Conservation (phyloP, 2,113 vertebrate species). For the Tympanuchus pallidicinctus region DNA sequence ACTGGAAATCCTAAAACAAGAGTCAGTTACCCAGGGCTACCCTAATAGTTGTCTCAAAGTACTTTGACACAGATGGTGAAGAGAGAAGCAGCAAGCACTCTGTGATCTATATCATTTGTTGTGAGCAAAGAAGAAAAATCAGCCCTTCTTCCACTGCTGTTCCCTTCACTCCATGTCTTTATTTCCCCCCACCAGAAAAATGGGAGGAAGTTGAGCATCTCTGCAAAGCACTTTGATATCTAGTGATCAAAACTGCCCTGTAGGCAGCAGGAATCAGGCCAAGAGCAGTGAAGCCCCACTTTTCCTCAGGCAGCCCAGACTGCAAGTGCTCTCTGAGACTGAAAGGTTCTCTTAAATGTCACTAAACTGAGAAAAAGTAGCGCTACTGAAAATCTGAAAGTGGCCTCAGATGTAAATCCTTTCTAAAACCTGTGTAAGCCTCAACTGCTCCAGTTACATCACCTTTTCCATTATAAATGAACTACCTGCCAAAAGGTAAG, state of each 20-base stretch:
- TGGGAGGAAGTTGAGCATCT: fast-evolving
- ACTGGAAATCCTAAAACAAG: background rate
- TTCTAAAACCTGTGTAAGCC: slow-evolving; percentile 40
- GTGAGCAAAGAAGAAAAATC: background rate
- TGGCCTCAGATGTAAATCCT: background rate
- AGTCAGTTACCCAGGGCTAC: fast-evolving
- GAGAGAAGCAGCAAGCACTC: background rate
- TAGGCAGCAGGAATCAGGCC: background rate
- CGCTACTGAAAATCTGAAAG: background rate
- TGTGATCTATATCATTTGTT: background rate
- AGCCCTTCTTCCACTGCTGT: background rate
- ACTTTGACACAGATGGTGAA: background rate
- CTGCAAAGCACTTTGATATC: background rate
- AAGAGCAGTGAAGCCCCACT: fast-evolving
- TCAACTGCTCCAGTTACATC: background rate
- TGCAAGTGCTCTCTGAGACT: fast-evolving
- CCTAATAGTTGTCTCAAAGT: background rate
- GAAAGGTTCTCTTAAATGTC: background rate
- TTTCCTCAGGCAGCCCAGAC: background rate
- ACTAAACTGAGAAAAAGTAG: background rate
- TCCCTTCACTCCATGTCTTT: background rate
- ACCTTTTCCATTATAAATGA: slow-evolving; percentile 14
- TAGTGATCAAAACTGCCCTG: background rate
- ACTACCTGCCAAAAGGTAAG: slow-evolving; percentile 26
- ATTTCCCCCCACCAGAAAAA: background rate